A percentile compares a stretch with the other conserved stretches of the same genome.
These are phyloP conservation scores for Collichthys lucidus DNA, from an alignment of 2,113 vertebrate species.

Conservation along the genomic window DNA sequence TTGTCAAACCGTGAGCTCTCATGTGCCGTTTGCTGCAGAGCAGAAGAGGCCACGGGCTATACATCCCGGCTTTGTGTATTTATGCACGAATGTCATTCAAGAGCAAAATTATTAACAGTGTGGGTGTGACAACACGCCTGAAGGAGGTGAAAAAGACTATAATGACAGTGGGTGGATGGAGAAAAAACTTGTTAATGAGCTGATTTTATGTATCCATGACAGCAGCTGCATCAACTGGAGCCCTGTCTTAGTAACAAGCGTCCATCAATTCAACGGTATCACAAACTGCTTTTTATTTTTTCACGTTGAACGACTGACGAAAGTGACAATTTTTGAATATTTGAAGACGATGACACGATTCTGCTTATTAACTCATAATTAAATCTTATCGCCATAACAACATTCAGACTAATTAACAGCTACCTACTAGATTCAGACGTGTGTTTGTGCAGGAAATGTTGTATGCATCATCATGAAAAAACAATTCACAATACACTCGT, in stretches of 20 bases:
- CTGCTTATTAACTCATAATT: background rate
- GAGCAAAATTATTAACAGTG: conserved; percentile 3
- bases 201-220: conserved; percentile 19
- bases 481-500: background rate
- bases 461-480: background rate
- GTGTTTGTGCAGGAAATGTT: background rate
- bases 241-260: background rate
- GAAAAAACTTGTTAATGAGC: conserved; percentile 23
- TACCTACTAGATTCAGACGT: background rate
- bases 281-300: background rate
- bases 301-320: background rate
- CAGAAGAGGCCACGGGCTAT: background rate
- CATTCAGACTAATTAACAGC: background rate
- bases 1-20: conserved; percentile 13
- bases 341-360: background rate
- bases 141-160: background rate
- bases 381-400: background rate
- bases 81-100: background rate
- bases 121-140: background rate
- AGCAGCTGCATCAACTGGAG: conserved; percentile 8
- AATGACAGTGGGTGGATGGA: conserved; percentile 5
- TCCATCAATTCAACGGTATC: background rate
- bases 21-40: conserved; percentile 7
- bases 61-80: conserved; percentile 9
- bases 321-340: background rate